Evolutionary conservation across 2,113 vertebrate species (phyloP).

Genomic region (Cochlearius cochlearius): DNA sequence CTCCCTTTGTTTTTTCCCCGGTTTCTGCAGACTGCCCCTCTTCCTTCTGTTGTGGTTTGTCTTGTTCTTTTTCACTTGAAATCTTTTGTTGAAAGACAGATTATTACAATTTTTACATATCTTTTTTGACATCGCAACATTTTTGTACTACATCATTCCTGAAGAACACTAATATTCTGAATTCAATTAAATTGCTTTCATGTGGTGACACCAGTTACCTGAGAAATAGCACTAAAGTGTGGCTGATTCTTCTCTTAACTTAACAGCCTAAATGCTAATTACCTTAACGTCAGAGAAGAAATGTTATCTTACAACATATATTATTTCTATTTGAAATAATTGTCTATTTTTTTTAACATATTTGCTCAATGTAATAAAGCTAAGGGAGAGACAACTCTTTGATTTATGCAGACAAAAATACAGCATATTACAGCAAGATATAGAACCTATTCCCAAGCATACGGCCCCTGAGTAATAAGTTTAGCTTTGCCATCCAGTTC

Average conservation of each 20-base stretch:
- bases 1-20: background rate
- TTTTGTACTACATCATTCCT: background rate
- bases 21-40: background rate
- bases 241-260: background rate
- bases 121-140: background rate
- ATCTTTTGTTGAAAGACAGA: constrained; percentile 39
- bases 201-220: background rate
- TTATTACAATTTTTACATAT: background rate
- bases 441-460: background rate
- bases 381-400: background rate
- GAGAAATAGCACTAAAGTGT: background rate
- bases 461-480: background rate
- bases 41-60: background rate
- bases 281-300: background rate
- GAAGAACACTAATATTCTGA: background rate
- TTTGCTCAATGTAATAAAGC: background rate
- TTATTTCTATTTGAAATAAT: background rate
- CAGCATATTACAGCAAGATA: background rate
- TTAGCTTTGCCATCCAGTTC: background rate
- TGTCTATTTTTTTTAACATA: background rate
- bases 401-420: background rate
- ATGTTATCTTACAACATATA: background rate
- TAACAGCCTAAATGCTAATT: background rate
- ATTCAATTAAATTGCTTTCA: background rate
- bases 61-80: constrained; percentile 8